Conservation (phyloP, 2,888 invertebrate species). For the Callinectes sapidus region DNA sequence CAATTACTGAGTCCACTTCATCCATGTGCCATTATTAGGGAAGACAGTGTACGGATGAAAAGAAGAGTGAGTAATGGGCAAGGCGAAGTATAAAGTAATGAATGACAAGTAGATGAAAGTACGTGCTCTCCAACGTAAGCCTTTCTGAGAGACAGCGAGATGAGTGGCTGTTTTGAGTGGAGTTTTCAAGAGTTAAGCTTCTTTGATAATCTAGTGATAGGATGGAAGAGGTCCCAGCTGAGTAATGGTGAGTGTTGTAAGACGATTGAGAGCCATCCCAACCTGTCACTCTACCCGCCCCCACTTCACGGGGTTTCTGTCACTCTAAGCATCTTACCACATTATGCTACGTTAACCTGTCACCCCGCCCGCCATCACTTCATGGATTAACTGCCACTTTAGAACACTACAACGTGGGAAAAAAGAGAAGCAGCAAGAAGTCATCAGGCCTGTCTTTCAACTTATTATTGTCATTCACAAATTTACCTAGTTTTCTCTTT, state of each 20-base stretch:
- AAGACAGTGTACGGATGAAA: too few species aligned
- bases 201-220: not conserved
- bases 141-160: not conserved
- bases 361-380: too few species aligned
- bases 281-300: not conserved
- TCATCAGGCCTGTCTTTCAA: not conserved
- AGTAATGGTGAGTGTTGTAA: not conserved
- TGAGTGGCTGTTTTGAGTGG: not conserved
- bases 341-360: too few species aligned
- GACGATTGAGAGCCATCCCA: not conserved
- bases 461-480: not conserved
- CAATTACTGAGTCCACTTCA: too few species aligned
- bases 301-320: not conserved
- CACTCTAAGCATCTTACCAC: too few species aligned
- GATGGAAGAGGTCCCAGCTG: not conserved
- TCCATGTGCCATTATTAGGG: too few species aligned
- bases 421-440: not conserved
- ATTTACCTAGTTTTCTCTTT: not conserved
- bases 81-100: too few species aligned
- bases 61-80: too few species aligned
- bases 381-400: not conserved
- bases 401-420: not conserved
- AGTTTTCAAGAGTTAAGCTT: not conserved
- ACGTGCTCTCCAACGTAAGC: not conserved
- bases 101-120: too few species aligned